Evolutionary conservation across 2,888 invertebrate genomes (phyloP).

Genomic region (Microchrysa polita): DNA sequence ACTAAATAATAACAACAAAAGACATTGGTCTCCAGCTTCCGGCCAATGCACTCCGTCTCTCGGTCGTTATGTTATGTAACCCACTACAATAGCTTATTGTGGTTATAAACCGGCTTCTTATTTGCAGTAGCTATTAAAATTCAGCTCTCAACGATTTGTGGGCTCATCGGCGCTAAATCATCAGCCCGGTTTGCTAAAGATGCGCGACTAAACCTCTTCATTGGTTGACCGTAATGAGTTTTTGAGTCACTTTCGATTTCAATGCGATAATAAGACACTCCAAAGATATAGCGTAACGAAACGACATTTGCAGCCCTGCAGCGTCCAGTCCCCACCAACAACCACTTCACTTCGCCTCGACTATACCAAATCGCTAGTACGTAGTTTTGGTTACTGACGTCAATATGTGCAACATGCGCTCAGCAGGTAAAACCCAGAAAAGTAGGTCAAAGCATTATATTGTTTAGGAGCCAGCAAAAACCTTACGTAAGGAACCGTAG

Average conservation of each 20-base stretch:
- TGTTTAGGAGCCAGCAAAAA: constrained; percentile 22
- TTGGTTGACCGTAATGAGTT: not conserved
- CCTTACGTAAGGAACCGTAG: constrained; percentile 34
- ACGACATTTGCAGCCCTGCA: not conserved
- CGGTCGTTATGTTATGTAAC: constrained; percentile 1
- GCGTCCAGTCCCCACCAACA: not conserved
- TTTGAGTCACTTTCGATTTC: constrained; percentile 20
- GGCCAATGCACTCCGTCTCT: constrained; percentile 16
- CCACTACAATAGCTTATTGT: not conserved
- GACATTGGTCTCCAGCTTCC: not conserved
- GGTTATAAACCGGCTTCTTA: not conserved
- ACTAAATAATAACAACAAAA: no score
- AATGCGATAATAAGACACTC: not conserved
- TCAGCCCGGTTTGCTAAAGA: not conserved
- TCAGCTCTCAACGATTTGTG: not conserved
- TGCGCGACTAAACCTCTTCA: not conserved
- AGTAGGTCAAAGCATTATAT: constrained; percentile 36
- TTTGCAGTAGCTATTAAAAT: not conserved
- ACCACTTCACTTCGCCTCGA: not conserved
- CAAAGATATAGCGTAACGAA: not conserved
- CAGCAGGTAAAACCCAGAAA: constrained; percentile 42
- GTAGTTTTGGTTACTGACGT: not conserved
- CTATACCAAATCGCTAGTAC: no score
- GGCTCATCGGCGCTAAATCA: not conserved
- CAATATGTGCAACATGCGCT: constrained; percentile 13